Evolutionary conservation across 1,140 invertebrate species (phyloP).

Genomic region (Maniola jurtina): DNA sequence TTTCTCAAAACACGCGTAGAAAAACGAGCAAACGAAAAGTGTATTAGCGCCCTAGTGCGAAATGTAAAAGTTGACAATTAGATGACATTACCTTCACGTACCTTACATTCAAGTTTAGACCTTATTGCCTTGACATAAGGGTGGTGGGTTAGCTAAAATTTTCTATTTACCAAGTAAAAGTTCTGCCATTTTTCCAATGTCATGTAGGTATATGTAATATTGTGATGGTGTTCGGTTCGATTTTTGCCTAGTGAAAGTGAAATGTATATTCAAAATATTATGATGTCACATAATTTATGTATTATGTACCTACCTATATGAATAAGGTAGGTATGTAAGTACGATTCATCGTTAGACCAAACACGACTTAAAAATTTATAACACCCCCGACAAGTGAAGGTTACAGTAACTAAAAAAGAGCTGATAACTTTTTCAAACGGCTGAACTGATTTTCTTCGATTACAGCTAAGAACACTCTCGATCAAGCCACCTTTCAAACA

Average conservation of each 20-base stretch:
- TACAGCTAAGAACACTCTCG: no score
- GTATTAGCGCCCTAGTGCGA: conserved; percentile 47
- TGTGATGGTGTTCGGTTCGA: background rate
- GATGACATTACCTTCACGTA: conserved; percentile 1
- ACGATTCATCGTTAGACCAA: no score
- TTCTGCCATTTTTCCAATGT: conserved; percentile 45
- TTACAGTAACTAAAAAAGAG: no score
- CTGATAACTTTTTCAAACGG: no score
- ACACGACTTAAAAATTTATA: no score
- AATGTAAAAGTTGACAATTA: conserved; percentile 55
- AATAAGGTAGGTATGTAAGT: no score
- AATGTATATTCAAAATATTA: background rate
- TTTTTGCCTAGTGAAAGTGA: conserved; percentile 11
- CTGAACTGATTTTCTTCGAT: no score
- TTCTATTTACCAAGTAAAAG: conserved; percentile 67
- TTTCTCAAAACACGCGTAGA: background rate
- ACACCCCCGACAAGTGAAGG: no score
- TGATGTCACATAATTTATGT: conserved; percentile 2
- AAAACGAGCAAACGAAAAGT: conserved; percentile 27
- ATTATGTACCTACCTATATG: no score
- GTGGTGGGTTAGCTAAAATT: conserved; percentile 16
- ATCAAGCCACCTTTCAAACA: no score
- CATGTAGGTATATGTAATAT: conserved; percentile 1
- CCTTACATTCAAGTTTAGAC: conserved; percentile 28
- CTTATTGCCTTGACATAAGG: conserved; percentile 30